phyloP scores from a whole-genome alignment of 30 jellyfish, hydroid and myxozoan species.

The Chrysaora quinquecirrha region DNA sequence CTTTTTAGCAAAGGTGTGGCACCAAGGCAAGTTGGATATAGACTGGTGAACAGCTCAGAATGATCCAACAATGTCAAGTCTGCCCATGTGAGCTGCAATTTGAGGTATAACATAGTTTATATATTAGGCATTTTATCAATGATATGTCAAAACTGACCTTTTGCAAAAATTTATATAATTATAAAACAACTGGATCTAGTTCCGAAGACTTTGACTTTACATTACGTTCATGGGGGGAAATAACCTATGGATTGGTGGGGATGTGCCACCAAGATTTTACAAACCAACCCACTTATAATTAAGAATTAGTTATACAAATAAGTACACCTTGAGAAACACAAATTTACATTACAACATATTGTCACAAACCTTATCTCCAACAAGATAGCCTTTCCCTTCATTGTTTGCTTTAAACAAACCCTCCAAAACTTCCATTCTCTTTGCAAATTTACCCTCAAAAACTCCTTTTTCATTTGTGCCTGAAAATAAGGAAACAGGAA shows the following conservation, averaged over 20 bases:
- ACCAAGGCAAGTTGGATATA: constrained; percentile 23
- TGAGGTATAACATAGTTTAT: background rate
- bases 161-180: too few species aligned
- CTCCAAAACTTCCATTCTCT: constrained; percentile 31
- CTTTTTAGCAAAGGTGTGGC: constrained; percentile 51
- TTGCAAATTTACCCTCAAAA: constrained; percentile 39
- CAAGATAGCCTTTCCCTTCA: constrained; percentile 52
- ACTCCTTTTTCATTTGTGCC: constrained; percentile 24
- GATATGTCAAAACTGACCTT: too few species aligned
- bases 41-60: background rate
- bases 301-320: too few species aligned
- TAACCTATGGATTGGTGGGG: background rate
- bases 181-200: too few species aligned
- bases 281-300: too few species aligned
- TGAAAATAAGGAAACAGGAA: background rate
- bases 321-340: too few species aligned
- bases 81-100: constrained; percentile 63
- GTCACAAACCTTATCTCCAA: constrained; percentile 54
- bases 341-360: too few species aligned
- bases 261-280: background rate
- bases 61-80: constrained; percentile 31
- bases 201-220: too few species aligned
- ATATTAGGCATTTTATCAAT: background rate
- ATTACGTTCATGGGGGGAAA: too few species aligned
- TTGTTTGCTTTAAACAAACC: constrained; percentile 34